These are phyloP conservation scores for Drosophila parthenogenetica DNA, from an alignment of 2,888 invertebrate species.

Conservation along the genomic window DNA sequence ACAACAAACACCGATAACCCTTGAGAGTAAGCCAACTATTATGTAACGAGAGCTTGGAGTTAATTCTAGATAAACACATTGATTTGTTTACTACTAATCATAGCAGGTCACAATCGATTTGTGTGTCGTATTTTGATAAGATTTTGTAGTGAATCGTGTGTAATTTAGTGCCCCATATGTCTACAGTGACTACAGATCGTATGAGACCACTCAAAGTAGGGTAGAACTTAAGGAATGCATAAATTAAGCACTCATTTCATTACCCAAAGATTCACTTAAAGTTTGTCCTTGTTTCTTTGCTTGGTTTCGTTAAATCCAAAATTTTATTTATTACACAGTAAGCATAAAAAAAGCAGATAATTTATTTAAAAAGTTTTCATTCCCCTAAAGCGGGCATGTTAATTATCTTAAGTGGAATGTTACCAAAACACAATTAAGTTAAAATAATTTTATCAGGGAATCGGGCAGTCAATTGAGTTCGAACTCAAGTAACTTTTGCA, in stretches of 20 bases:
- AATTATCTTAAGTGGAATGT: not conserved
- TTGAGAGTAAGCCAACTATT: constrained; percentile 14
- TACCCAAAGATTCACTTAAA: constrained; percentile 32
- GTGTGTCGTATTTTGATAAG: not conserved
- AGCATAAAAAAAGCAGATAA: constrained; percentile 48
- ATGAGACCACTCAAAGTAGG: no score
- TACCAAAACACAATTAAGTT: not conserved
- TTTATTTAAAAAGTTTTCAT: constrained; percentile 61
- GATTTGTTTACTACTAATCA: constrained; percentile 4
- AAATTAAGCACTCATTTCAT: not conserved
- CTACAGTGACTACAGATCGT: no score
- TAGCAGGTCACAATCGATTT: not conserved
- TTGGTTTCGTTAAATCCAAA: constrained; percentile 26
- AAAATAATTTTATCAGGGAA: not conserved
- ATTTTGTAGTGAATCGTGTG: not conserved
- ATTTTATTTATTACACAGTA: constrained; percentile 59
- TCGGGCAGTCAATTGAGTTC: not conserved
- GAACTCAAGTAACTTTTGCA: not conserved
- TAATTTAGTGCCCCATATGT: no score
- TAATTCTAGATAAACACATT: constrained; percentile 7
- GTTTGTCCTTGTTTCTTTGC: constrained; percentile 14
- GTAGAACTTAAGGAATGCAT: no score
- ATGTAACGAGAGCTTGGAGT: constrained; percentile 21
- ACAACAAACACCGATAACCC: constrained; percentile 44
- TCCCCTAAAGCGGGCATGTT: not conserved